phyloP scores from a whole-genome alignment of 2,797 vertebrate species.

The Oreochromis grahami region DNA sequence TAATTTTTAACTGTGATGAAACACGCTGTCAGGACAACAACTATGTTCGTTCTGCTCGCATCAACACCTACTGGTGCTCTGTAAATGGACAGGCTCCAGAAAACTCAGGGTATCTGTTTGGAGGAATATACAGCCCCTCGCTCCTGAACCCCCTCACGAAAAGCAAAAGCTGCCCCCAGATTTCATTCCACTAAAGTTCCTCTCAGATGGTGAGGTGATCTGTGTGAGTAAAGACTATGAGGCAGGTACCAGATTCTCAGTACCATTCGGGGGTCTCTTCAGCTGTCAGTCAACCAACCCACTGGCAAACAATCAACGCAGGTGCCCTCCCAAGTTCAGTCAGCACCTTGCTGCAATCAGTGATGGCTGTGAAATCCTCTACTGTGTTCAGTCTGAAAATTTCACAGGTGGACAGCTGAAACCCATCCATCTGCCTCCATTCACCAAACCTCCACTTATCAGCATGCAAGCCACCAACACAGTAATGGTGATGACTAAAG shows the following conservation, averaged over 20 bases:
- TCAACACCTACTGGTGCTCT: conserved; percentile 81
- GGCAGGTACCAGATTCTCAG: conserved; percentile 55
- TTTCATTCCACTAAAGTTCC: too few relatives aligned
- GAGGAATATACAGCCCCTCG: conserved; percentile 80
- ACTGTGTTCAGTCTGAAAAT: conserved; percentile 78
- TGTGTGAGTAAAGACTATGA: conserved; percentile 87
- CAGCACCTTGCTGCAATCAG: conserved; percentile 85
- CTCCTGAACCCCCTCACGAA: conserved; percentile 73
- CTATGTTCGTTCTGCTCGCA: too few relatives aligned
- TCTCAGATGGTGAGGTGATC: conserved; percentile 54
- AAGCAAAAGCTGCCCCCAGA: conserved; percentile 77
- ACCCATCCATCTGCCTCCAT: conserved; percentile 81
- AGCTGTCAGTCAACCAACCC: conserved; percentile 84
- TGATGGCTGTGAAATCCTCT: conserved; percentile 87
- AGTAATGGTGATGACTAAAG: conserved; percentile 79
- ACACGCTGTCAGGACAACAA: too few relatives aligned
- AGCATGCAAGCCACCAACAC: conserved; percentile 74
- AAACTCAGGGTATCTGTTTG: conserved; percentile 83
- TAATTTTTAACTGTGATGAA: too few relatives aligned
- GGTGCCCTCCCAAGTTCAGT: conserved; percentile 84
- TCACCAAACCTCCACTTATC: conserved; percentile 74
- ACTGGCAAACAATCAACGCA: conserved; percentile 52
- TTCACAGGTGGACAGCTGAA: conserved; percentile 79
- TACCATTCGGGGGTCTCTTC: conserved; percentile 89
- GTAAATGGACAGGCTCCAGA: conserved; percentile 29